These are phyloP conservation scores for Engystomops pustulosus DNA, from an alignment of 2,113 vertebrate species.

Conservation along the genomic window DNA sequence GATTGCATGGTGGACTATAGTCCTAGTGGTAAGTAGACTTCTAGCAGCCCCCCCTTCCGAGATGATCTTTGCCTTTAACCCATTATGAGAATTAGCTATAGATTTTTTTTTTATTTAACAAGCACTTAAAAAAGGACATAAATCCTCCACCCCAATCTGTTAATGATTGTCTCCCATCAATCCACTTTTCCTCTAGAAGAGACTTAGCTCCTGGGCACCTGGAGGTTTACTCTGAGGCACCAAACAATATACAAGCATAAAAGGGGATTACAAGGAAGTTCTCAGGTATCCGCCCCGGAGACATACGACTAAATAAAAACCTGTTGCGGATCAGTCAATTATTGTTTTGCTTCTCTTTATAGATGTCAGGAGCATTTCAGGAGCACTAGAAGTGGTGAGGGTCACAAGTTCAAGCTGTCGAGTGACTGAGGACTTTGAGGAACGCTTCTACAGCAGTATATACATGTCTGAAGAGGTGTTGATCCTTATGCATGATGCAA, in stretches of 20 bases:
- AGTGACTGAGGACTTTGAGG: slow-evolving; percentile 20
- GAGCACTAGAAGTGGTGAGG: slow-evolving; percentile 1
- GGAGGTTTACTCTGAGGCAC: not conserved
- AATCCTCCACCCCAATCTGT: not conserved
- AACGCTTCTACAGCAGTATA: not conserved
- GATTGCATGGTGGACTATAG: no score
- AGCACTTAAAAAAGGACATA: not conserved
- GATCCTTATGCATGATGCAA: not conserved
- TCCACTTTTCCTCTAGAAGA: not conserved
- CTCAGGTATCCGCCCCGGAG: slow-evolving; percentile 16
- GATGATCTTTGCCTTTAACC: no score
- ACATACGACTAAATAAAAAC: slow-evolving; percentile 28
- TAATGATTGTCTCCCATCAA: not conserved
- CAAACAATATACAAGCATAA: not conserved
- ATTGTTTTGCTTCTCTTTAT: slow-evolving; percentile 12
- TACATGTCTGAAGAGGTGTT: not conserved
- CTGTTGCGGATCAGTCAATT: slow-evolving; percentile 19
- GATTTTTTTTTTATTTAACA: no score
- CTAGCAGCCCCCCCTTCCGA: no score
- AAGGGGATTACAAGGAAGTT: not conserved
- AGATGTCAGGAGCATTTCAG: slow-evolving; percentile 4
- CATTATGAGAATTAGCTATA: no score
- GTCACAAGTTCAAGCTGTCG: slow-evolving; percentile 37
- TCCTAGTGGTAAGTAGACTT: no score
- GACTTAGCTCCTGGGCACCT: no score